phyloP scores from a whole-genome alignment of 2,797 vertebrate species.

The Sebastes trivittatus region DNA sequence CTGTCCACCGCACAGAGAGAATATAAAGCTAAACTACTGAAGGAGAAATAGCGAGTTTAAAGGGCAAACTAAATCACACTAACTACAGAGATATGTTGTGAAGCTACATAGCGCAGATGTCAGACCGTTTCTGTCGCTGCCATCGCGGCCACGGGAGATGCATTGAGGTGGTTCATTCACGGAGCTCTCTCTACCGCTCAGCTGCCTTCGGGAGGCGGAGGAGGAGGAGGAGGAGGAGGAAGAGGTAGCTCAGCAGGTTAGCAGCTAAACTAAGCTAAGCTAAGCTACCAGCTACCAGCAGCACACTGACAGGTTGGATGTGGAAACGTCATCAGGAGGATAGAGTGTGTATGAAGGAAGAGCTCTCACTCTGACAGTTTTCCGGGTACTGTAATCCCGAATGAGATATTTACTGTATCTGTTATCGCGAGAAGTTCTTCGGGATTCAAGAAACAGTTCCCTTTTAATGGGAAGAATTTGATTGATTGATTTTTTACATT shows the following conservation, averaged over 20 bases:
- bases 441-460: too few relatives aligned
- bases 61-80: slow-evolving; percentile 43
- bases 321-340: slow-evolving; percentile 50
- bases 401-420: neutral
- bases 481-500: too few relatives aligned
- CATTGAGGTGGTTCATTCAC: slow-evolving; percentile 59
- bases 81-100: slow-evolving; percentile 33
- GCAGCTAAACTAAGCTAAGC: slow-evolving; percentile 25
- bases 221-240: neutral
- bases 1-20: slow-evolving; percentile 58
- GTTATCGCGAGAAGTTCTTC: neutral
- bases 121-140: slow-evolving; percentile 64
- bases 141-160: slow-evolving; percentile 62
- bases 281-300: slow-evolving; percentile 23
- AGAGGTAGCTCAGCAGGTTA: slow-evolving; percentile 25
- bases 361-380: slow-evolving; percentile 57
- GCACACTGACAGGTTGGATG: slow-evolving; percentile 16
- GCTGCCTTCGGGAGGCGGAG: slow-evolving; percentile 22
- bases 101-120: slow-evolving; percentile 66
- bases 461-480: too few relatives aligned
- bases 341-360: neutral
- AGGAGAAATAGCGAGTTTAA: slow-evolving; percentile 21
- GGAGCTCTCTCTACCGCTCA: slow-evolving; percentile 17
- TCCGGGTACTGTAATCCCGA: neutral
- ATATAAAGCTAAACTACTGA: slow-evolving; percentile 45